These are phyloP conservation scores for Atopsyche davidsoni DNA, from an alignment of 1,140 invertebrate genomes.

Conservation along the genomic window DNA sequence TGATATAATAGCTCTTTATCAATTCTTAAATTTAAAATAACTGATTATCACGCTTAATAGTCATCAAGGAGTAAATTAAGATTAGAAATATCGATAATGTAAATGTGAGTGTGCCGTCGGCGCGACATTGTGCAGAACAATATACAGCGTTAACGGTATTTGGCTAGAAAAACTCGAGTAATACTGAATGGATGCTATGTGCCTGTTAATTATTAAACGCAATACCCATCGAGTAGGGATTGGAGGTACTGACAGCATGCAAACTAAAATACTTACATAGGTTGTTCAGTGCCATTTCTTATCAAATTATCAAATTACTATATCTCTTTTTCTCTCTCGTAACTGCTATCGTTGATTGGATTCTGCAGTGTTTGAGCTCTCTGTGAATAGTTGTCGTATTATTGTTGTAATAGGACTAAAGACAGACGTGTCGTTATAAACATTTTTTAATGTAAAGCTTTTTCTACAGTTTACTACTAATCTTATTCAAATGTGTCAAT, in stretches of 20 bases:
- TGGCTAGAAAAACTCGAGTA: slow-evolving; percentile 9
- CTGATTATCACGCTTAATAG: slow-evolving; percentile 24
- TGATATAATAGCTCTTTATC: no score
- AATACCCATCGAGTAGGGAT: slow-evolving; percentile 29
- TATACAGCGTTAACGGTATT: slow-evolving; percentile 27
- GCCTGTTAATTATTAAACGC: slow-evolving; percentile 28
- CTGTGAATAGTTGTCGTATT: slow-evolving; percentile 4
- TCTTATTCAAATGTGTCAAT: slow-evolving; percentile 18
- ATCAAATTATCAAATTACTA: no score
- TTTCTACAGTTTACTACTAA: slow-evolving; percentile 18
- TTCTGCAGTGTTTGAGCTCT: background rate
- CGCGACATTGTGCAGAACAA: slow-evolving; percentile 29
- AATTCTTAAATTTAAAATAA: slow-evolving; percentile 4
- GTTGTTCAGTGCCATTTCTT: background rate
- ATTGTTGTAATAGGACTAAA: slow-evolving; percentile 4
- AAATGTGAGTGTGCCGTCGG: slow-evolving; percentile 12
- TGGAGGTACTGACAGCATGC: slow-evolving; percentile 10
- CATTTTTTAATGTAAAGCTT: slow-evolving; percentile 11
- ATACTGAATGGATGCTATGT: slow-evolving; percentile 27
- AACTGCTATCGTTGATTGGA: background rate
- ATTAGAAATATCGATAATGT: slow-evolving; percentile 13
- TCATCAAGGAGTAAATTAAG: slow-evolving; percentile 17
- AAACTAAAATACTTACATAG: background rate
- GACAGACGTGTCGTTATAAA: background rate
- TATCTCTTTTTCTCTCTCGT: no score